A percentile compares a stretch with the other conserved stretches of the same genome.
These are phyloP conservation scores for Fulica atra DNA, from an alignment of 2,113 vertebrate genomes.

Conservation along the genomic window DNA sequence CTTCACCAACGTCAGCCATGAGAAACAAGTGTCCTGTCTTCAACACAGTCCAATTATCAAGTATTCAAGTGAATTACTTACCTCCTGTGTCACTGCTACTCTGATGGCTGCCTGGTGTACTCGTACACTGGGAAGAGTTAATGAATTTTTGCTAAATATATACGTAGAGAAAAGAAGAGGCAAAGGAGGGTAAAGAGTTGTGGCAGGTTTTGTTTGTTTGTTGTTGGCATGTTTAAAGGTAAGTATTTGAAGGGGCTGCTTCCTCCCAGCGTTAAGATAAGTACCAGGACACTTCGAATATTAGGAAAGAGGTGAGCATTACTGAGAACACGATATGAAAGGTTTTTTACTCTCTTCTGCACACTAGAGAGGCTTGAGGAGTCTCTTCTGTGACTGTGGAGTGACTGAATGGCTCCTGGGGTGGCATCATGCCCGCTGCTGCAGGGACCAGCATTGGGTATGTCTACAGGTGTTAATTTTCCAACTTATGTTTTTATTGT, in stretches of 20 bases:
- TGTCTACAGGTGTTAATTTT: neutral
- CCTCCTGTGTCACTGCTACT: rapidly evolving
- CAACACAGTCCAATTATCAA: neutral
- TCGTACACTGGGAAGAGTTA: neutral
- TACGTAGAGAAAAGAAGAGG: neutral
- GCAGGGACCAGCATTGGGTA: neutral
- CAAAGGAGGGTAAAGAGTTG: neutral
- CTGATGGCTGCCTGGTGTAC: neutral
- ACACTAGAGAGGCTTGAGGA: neutral
- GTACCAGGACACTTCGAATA: neutral
- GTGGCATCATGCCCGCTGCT: rapidly evolving
- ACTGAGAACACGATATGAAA: neutral
- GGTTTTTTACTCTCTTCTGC: neutral
- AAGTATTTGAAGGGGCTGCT: neutral
- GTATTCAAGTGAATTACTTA: neutral
- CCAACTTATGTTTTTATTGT: neutral
- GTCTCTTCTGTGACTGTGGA: neutral
- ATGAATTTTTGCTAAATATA: neutral
- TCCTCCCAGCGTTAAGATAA: neutral
- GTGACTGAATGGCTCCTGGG: rapidly evolving
- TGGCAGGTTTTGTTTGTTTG: neutral
- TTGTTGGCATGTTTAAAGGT: neutral
- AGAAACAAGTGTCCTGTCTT: neutral
- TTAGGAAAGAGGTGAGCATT: neutral
- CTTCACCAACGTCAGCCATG: neutral